These are phyloP conservation scores for Myathropa florea DNA, from an alignment of 2,888 invertebrate genomes.

Conservation along the genomic window DNA sequence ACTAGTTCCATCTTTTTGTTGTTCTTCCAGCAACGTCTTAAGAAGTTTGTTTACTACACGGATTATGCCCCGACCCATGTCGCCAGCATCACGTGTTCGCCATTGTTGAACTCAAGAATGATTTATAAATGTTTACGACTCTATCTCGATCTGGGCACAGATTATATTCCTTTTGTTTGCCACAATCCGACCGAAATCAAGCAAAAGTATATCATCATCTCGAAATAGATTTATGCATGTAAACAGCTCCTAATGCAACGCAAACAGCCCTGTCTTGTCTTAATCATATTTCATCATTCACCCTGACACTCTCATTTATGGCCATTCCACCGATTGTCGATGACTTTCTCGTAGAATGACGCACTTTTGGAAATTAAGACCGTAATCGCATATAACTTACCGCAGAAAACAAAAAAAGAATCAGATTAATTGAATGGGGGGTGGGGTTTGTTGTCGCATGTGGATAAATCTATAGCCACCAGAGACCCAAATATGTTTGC, in stretches of 20 bases:
- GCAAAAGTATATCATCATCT: background rate
- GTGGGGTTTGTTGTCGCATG: background rate
- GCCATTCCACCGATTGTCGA: background rate
- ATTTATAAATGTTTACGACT: background rate
- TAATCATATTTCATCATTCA: background rate
- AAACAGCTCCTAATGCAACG: background rate
- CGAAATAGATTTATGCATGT: background rate
- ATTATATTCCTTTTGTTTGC: background rate
- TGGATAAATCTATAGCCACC: background rate
- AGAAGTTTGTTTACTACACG: background rate
- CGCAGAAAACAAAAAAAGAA: background rate
- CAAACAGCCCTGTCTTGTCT: background rate
- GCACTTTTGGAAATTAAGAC: background rate
- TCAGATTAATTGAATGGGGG: background rate
- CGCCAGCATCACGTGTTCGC: background rate
- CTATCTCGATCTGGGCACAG: background rate
- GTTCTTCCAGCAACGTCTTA: background rate
- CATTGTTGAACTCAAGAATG: background rate
- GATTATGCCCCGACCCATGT: background rate
- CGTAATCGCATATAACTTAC: background rate
- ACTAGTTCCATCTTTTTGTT: background rate
- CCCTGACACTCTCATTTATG: background rate
- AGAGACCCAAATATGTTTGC: background rate
- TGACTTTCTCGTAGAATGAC: background rate
- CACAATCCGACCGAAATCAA: background rate